Evolutionary conservation across 2,888 invertebrate species (phyloP).

Genomic region (Cordilura impudica): DNA sequence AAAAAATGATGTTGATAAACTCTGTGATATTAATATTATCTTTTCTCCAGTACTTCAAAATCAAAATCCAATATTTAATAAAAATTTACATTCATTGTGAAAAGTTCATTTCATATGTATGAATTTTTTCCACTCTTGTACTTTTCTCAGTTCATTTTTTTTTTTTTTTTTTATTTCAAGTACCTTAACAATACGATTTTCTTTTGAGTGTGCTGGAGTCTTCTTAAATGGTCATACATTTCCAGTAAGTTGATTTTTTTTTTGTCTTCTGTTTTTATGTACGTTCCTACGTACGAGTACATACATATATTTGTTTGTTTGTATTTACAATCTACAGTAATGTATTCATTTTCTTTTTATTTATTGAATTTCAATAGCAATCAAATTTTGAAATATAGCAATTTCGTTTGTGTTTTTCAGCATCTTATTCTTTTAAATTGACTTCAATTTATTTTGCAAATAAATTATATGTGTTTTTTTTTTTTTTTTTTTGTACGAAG

Average conservation of each 20-base stretch:
- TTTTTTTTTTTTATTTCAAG: slow-evolving; percentile 1
- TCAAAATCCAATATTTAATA: slow-evolving; percentile 47
- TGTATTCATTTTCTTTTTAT: slow-evolving; percentile 27
- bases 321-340: slow-evolving; percentile 24
- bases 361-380: slow-evolving; percentile 49
- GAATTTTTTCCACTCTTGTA: slow-evolving; percentile 38
- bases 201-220: background rate
- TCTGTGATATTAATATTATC: background rate
- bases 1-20: slow-evolving; percentile 14
- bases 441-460: slow-evolving; percentile 16
- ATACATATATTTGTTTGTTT: slow-evolving; percentile 18
- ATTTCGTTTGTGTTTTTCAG: slow-evolving; percentile 17
- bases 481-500: no score
- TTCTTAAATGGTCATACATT: slow-evolving; percentile 31
- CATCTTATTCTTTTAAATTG: background rate
- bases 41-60: slow-evolving; percentile 11
- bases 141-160: background rate
- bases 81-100: slow-evolving; percentile 49
- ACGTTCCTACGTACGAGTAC: background rate
- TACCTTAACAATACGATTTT: slow-evolving; percentile 13
- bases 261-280: background rate
- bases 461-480: no score
- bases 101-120: slow-evolving; percentile 49
- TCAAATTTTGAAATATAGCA: slow-evolving; percentile 37
- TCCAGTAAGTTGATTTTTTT: slow-evolving; percentile 4